Base-by-base conservation (phyloP, 2,113 vertebrate genomes). In the Hyperoodon ampullatus region DNA sequence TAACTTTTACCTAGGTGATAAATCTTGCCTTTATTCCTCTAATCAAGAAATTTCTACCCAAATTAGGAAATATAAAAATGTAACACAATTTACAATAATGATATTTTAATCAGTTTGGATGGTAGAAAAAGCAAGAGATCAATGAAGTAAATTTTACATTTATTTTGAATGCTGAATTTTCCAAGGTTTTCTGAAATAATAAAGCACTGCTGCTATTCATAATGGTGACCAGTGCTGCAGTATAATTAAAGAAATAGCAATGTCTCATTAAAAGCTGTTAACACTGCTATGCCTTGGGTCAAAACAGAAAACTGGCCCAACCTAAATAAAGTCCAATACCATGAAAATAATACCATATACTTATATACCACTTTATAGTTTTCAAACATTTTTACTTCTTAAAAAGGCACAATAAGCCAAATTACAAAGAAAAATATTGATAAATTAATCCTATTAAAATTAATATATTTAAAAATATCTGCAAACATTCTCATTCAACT, bases 161-260 rank as follows among this genome's bases (percentile, higher is more conserved):
- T 96, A 92, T 82, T 91, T 91, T 85, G 33, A 89, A 91, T 89
- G 61, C 8, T 74, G 33, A 87, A 87, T 92, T 89, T 82, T 78
- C 50, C 6, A 90, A 28, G 11, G 26, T 90, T 82, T 95, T 93
- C 60, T 58, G 15, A 94, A 96, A 71, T 33, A 94, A 88, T 81
- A 82, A 88, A 82, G 65, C 24, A 53, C 55, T 70, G 28, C 4
- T 87, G 47, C 8, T 88, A 58, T 65, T 96, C 87, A 61, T 65
- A 96, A 60, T 88, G 66, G 6, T 88, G 66, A 88, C 1, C 7
- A 95, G 26, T 42, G 50, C 44, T 70, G n/a, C 19, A 53, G 14
- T 58, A 75, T 74, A 96, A 92, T 60, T 94, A 92, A 72, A 84
- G 53, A 71, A 75, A 77, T 7, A 92, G 30, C 35, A 90, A 18